Base-by-base conservation (phyloP, 1,140 invertebrate genomes). In the Drosophila nikananu region DNA sequence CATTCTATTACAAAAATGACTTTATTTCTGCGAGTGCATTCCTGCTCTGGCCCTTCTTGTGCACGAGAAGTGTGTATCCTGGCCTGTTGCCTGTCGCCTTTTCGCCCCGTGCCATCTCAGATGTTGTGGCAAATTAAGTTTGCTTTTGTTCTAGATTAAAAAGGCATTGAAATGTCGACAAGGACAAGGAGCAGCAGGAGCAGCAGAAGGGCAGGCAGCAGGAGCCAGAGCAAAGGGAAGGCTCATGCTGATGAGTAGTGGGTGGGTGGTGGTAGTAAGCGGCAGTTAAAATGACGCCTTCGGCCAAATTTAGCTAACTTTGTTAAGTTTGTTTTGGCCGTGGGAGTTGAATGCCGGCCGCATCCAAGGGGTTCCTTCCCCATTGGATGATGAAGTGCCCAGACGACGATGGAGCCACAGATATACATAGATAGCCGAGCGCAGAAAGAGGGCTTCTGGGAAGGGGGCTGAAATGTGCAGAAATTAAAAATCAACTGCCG, bases 101-200 rank as follows among this genome's bases (percentile, higher is more conserved):
- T 52, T 49, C 23, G 63, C 37, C 37, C 48, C 48, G 58, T 70
- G 68, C 61, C 62, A 65, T 64, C 77, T 80, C 55, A 80, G 78
- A 80, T 80, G 71, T 80, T 80, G 78, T 80, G 78, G 77, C 76
- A 80, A 80, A 80, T 80, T 80, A 80, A 80, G 78, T 80, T 80
- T 80, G 78, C 78, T 80, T 80, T 80, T 80, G 78, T 80, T 80
- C 78, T 80, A 80, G 78, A 80, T 80, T 80, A 80, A 80, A 80
- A 80, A 80, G 77, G 78, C 77, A 80, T 80, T 80, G 78, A 80
- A 80, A 80, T 80, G 78, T 70, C 74, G 75, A 46, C 57, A 27
- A 27, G n/a, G 67, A 62, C 13, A 39, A 25, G 51, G 21, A 62
- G 25, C 15, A 52, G 25, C 17, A 23, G 21, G 5, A 46, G 44